phyloP scores from a whole-genome alignment of 1,140 invertebrate genomes.

The Apis dorsata region DNA sequence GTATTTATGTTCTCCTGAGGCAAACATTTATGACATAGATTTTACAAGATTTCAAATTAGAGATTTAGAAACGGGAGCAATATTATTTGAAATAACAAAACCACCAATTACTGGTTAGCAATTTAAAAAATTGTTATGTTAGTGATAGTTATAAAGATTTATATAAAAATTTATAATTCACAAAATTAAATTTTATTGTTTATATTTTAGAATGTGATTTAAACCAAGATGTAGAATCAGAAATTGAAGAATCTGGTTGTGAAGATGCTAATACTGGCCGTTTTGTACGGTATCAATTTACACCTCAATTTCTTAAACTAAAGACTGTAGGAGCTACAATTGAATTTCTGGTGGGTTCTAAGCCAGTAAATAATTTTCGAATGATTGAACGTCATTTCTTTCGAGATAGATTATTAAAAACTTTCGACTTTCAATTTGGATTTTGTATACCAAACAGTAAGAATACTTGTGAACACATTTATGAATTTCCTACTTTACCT shows the following conservation, averaged over 20 bases:
- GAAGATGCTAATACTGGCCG: slow-evolving; percentile 94
- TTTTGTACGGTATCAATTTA: slow-evolving; percentile 98
- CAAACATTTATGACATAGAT: slow-evolving; percentile 98
- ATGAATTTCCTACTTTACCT: slow-evolving; percentile 96
- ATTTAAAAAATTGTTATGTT: neutral
- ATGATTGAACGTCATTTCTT: slow-evolving; percentile 99
- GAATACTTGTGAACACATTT: slow-evolving; percentile 99
- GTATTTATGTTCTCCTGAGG: slow-evolving; percentile 96
- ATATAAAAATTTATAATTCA: neutral
- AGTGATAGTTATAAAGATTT: neutral
- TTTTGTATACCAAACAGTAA: slow-evolving; percentile 99
- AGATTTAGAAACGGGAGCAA: slow-evolving; percentile 94
- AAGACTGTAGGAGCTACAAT: slow-evolving; percentile 98
- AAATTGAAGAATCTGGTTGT: slow-evolving; percentile 83
- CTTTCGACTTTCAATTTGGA: slow-evolving; percentile 99
- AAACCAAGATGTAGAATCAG: slow-evolving; percentile 77
- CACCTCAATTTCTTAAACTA: slow-evolving; percentile 96
- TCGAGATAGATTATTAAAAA: slow-evolving; percentile 95
- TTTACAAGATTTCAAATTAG: slow-evolving; percentile 98
- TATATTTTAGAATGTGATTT: slow-evolving; percentile 66
- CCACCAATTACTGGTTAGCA: slow-evolving; percentile 83
- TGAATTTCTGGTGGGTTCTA: slow-evolving; percentile 96
- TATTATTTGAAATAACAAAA: slow-evolving; percentile 98
- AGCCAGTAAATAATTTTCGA: slow-evolving; percentile 96
- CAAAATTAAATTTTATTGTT: slow-evolving; percentile 7